These are phyloP conservation scores for Adelognathus sp. DNA, from an alignment of 2,888 invertebrate genomes.

Conservation along the genomic window DNA sequence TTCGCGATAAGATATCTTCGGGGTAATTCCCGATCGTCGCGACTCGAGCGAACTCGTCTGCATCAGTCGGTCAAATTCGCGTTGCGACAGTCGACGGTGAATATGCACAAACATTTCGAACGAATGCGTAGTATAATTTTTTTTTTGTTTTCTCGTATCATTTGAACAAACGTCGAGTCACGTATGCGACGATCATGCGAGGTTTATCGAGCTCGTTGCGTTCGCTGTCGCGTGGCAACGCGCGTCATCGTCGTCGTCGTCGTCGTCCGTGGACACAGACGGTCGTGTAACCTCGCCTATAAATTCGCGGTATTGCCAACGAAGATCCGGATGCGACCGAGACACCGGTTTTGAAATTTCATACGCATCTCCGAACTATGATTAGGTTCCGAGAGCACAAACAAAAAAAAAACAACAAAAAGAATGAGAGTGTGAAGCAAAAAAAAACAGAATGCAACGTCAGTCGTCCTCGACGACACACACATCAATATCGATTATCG, in stretches of 20 bases:
- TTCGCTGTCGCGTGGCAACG: constrained; percentile 12
- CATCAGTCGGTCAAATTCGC: constrained; percentile 25
- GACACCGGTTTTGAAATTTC: background rate
- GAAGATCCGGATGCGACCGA: constrained; percentile 45
- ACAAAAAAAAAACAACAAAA: background rate
- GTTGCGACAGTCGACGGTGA: background rate
- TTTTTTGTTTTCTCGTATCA: background rate
- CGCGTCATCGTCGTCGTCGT: constrained; percentile 33
- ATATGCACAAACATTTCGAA: constrained; percentile 1
- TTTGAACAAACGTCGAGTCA: background rate
- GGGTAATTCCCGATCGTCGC: constrained; percentile 26
- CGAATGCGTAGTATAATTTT: background rate
- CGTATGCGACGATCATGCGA: background rate
- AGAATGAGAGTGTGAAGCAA: background rate
- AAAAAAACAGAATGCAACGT: background rate
- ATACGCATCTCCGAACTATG: background rate
- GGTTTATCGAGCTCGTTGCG: background rate
- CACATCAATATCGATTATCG: constrained; percentile 48
- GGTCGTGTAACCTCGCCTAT: background rate
- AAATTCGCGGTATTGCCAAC: constrained; percentile 34
- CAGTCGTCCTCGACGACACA: too few relatives aligned
- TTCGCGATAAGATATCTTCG: constrained; percentile 64
- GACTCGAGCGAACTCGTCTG: constrained; percentile 2
- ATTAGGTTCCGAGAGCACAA: background rate
- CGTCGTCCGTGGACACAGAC: background rate